A percentile compares a stretch with the other conserved stretches of the same genome.
Evolutionary conservation across 2,797 vertebrate species (phyloP).

Genomic region (Sandelia bainsii): DNA sequence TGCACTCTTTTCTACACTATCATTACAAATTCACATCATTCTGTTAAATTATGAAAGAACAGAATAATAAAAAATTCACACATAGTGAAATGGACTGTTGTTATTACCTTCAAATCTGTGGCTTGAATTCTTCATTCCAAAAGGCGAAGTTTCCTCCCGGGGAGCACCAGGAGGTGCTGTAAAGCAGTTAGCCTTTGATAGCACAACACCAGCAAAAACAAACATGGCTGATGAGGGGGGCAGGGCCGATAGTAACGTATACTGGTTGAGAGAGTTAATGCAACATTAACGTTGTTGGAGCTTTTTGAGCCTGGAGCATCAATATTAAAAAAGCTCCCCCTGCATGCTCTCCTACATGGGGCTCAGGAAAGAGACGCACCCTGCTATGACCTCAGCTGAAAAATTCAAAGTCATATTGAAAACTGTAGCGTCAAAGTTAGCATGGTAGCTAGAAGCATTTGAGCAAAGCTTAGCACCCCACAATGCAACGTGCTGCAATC

Average conservation of each 20-base stretch:
- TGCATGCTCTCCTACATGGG: slow-evolving; percentile 57
- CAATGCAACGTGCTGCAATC: slow-evolving; percentile 53
- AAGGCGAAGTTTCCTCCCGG: slow-evolving; percentile 64
- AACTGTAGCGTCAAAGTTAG: slow-evolving; percentile 44
- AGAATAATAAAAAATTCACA: slow-evolving; percentile 61
- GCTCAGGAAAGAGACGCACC: slow-evolving; percentile 55
- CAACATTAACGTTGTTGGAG: slow-evolving; percentile 69
- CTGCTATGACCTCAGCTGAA: slow-evolving; percentile 60
- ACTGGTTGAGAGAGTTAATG: slow-evolving; percentile 65
- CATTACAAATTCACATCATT: slow-evolving; percentile 44
- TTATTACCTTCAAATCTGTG: slow-evolving; percentile 75
- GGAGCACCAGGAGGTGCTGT: slow-evolving; percentile 84
- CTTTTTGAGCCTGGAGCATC: slow-evolving; percentile 58
- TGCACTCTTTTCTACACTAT: slow-evolving; percentile 36
- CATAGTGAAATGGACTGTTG: slow-evolving; percentile 48
- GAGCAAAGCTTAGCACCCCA: slow-evolving; percentile 48
- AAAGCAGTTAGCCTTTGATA: slow-evolving; percentile 84
- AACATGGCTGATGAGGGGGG: slow-evolving; percentile 81
- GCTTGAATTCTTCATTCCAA: slow-evolving; percentile 61
- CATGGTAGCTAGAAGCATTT: slow-evolving; percentile 45
- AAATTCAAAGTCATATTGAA: slow-evolving; percentile 58
- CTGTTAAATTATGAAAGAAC: slow-evolving; percentile 63
- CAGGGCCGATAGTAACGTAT: slow-evolving; percentile 56
- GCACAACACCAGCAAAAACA: slow-evolving; percentile 80
- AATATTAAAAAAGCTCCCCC: slow-evolving; percentile 63